These are phyloP conservation scores for Spilosoma lubricipeda DNA, from an alignment of 2,888 invertebrate species.

Conservation along the genomic window DNA sequence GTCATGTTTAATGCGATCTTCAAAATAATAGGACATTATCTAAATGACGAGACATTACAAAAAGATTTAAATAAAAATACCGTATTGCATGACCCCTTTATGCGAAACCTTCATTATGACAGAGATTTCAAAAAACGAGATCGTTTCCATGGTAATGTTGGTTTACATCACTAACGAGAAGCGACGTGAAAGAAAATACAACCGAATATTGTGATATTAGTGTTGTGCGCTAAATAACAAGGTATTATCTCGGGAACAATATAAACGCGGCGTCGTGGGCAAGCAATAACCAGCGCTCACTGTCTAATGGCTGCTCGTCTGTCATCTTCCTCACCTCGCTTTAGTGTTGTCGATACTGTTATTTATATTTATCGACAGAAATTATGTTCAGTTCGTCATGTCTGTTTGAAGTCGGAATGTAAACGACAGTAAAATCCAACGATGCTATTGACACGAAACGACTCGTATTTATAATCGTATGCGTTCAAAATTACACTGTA, in stretches of 20 bases:
- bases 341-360: constrained; percentile 54
- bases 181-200: constrained; percentile 69
- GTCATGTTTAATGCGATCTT: constrained; percentile 9
- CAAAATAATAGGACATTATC: constrained; percentile 21
- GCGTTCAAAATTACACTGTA: constrained; percentile 15
- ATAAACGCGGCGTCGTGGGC: constrained; percentile 68
- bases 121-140: constrained; percentile 33
- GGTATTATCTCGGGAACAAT: constrained; percentile 77
- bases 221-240: constrained; percentile 73
- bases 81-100: constrained; percentile 34
- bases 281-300: constrained; percentile 72
- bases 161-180: constrained; percentile 61
- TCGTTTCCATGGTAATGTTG: constrained; percentile 43
- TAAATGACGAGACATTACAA: constrained; percentile 32
- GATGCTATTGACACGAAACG: constrained; percentile 21
- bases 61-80: constrained; percentile 38
- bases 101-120: constrained; percentile 46
- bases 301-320: constrained; percentile 73
- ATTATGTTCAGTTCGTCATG: constrained; percentile 38
- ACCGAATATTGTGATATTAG: constrained; percentile 67
- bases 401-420: constrained; percentile 36
- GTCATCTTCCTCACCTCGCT: constrained; percentile 62
- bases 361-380: constrained; percentile 45
- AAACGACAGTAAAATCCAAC: constrained; percentile 34
- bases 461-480: constrained; percentile 13